phyloP scores from a whole-genome alignment of 2,888 invertebrate genomes.

The Apodemia hepburni region DNA sequence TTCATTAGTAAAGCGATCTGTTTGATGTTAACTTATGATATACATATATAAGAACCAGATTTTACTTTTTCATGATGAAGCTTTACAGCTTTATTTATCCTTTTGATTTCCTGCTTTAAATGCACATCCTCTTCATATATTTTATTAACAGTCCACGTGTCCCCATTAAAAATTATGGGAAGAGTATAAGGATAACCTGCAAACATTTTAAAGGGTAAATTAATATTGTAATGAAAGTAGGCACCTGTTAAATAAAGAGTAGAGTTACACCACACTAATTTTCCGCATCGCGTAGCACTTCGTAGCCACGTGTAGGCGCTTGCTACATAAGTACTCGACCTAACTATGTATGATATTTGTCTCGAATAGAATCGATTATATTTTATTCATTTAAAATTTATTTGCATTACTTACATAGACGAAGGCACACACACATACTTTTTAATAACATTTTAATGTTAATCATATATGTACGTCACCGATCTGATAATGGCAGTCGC shows the following conservation, averaged over 20 bases:
- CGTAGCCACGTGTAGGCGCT: background rate
- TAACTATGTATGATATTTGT: background rate
- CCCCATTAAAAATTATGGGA: constrained; percentile 46
- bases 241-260: background rate
- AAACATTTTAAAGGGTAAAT: background rate
- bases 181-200: constrained; percentile 56
- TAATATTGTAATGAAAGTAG: background rate
- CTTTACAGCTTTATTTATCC: constrained; percentile 49
- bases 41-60: background rate
- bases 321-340: background rate
- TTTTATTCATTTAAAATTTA: background rate
- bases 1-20: too few species aligned
- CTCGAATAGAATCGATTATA: background rate
- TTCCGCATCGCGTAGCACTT: background rate
- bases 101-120: constrained; percentile 56
- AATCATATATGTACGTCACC: too few species aligned
- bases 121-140: constrained; percentile 44
- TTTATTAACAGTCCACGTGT: constrained; percentile 44
- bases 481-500: too few species aligned
- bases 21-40: too few species aligned
- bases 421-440: too few species aligned
- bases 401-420: too few species aligned
- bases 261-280: background rate
- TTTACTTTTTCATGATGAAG: constrained; percentile 40
- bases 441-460: too few species aligned